phyloP scores from a whole-genome alignment of 2,113 vertebrate genomes.

The Microtus montanus region DNA sequence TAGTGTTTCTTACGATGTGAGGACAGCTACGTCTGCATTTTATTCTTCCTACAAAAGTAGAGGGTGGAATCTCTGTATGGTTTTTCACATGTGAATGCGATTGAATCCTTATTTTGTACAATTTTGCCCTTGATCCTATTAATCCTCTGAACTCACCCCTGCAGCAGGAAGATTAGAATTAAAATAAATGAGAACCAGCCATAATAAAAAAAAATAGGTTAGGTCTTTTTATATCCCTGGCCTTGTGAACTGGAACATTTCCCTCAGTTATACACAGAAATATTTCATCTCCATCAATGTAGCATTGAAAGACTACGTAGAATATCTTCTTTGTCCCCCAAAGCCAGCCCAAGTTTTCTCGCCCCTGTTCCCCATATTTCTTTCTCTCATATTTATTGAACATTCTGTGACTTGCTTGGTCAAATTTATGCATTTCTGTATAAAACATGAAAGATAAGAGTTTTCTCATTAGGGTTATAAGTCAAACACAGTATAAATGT shows the following conservation, averaged over 20 bases:
- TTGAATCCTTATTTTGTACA: background rate
- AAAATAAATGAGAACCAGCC: constrained; percentile 24
- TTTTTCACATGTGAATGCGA: constrained; percentile 32
- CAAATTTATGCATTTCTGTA: background rate
- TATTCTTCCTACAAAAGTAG: background rate
- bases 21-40: background rate
- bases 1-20: background rate
- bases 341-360: background rate
- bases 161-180: constrained; percentile 35
- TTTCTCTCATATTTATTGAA: background rate
- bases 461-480: constrained; percentile 1
- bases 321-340: constrained; percentile 72
- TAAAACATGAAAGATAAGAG: constrained; percentile 24
- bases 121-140: background rate
- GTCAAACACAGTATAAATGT: background rate
- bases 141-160: constrained; percentile 15
- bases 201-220: constrained; percentile 10
- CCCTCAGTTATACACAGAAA: background rate
- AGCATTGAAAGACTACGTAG: constrained; percentile 24
- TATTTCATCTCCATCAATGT: background rate
- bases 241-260: constrained; percentile 17
- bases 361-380: background rate
- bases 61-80: background rate
- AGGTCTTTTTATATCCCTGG: constrained; percentile 26
- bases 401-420: constrained; percentile 27